phyloP scores from a whole-genome alignment of 2,888 invertebrate species.

The Lasioglossum morio region DNA sequence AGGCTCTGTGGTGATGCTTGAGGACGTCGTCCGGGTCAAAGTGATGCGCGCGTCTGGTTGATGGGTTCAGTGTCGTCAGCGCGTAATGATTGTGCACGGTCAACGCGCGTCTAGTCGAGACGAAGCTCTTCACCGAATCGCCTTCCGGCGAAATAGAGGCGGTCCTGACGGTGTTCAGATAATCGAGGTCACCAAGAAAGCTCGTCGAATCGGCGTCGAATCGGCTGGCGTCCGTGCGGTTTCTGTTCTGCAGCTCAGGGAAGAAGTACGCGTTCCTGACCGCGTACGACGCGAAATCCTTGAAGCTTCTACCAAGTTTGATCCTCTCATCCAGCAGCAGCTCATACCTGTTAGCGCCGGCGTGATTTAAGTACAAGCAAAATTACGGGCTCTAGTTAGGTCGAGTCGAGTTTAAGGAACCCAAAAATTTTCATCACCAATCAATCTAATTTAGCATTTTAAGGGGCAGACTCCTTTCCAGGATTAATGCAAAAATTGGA shows the following conservation, averaged over 20 bases:
- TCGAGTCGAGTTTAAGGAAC: background rate
- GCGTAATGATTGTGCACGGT: constrained; percentile 92
- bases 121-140: constrained; percentile 90
- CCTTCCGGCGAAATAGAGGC: constrained; percentile 87
- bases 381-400: background rate
- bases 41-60: constrained; percentile 86
- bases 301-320: constrained; percentile 82
- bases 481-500: too few relatives aligned
- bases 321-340: constrained; percentile 85
- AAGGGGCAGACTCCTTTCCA: too few relatives aligned
- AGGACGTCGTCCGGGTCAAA: constrained; percentile 87
- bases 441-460: too few relatives aligned
- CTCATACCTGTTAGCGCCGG: constrained; percentile 81
- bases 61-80: constrained; percentile 86
- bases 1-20: constrained; percentile 89
- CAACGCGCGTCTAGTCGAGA: constrained; percentile 88
- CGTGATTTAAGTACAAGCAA: background rate
- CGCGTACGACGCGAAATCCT: constrained; percentile 87
- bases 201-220: constrained; percentile 13
- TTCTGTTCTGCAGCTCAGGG: constrained; percentile 82
- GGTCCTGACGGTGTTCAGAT: constrained; percentile 86
- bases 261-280: constrained; percentile 90
- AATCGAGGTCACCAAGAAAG: constrained; percentile 73
- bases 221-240: constrained; percentile 14
- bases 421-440: background rate